Conservation (phyloP, 2,797 vertebrate species). For the Phataginus tricuspis region DNA sequence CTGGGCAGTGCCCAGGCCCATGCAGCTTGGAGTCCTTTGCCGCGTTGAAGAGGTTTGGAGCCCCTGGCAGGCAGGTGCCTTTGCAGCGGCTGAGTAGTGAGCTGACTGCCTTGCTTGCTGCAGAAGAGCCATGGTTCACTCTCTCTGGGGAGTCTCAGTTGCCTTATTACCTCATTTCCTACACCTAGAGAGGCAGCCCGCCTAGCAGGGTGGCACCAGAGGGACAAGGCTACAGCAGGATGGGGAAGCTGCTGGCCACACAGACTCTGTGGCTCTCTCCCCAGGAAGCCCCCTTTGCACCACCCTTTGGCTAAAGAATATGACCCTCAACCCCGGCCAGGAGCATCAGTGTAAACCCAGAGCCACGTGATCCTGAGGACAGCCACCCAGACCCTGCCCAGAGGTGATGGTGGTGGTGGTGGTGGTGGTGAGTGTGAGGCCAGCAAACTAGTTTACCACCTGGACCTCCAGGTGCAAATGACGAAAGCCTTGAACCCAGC, state of each 20-base stretch:
- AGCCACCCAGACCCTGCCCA: neutral
- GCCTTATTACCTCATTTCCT: constrained; percentile 29
- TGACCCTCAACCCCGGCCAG: neutral
- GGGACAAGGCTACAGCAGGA: neutral
- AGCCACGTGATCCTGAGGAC: neutral
- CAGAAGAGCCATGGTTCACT: constrained; percentile 44
- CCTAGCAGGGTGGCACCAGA: neutral
- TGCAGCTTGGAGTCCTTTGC: neutral
- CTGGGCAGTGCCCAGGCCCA: neutral
- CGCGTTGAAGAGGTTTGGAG: neutral
- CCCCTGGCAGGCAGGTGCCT: neutral
- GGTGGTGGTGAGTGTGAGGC: neutral
- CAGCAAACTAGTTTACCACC: neutral
- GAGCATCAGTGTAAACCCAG: neutral
- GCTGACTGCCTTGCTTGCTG: neutral
- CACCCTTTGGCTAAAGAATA: neutral
- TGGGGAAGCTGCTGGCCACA: neutral
- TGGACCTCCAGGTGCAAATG: neutral
- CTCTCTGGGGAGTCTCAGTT: neutral
- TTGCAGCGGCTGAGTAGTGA: neutral
- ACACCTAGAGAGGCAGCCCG: neutral
- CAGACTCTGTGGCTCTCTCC: neutral
- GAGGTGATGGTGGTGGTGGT: neutral
- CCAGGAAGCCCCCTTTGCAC: neutral
- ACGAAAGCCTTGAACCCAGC: neutral